Conservation (phyloP, 2,113 vertebrate species). For the Pseudopodoces humilis region DNA sequence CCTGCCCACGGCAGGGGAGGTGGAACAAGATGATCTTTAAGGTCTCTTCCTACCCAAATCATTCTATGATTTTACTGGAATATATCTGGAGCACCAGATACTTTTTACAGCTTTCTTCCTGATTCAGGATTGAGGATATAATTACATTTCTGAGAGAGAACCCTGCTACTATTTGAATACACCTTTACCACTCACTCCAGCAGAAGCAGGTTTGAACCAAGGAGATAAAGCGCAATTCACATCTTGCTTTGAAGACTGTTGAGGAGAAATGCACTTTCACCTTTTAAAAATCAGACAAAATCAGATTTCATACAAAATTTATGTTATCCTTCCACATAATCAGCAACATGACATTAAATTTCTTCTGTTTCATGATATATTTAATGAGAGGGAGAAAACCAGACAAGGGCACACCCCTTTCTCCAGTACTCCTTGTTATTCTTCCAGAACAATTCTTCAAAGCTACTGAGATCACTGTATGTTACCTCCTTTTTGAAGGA, state of each 20-base stretch:
- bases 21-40: neutral
- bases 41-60: neutral
- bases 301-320: neutral
- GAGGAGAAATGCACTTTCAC: neutral
- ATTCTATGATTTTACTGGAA: neutral
- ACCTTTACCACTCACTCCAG: neutral
- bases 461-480: slow-evolving; percentile 46
- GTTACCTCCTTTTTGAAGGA: slow-evolving; percentile 50
- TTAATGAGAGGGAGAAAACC: neutral
- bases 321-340: neutral
- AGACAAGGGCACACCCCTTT: neutral
- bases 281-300: neutral
- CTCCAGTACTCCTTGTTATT: slow-evolving; percentile 36
- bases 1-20: neutral
- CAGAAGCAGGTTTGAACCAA: neutral
- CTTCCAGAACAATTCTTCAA: slow-evolving; percentile 57
- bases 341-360: neutral
- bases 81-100: neutral
- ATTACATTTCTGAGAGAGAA: neutral
- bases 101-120: neutral
- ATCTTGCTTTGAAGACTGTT: neutral
- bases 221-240: neutral
- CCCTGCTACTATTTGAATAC: neutral
- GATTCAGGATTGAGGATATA: neutral
- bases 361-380: neutral